phyloP scores from a whole-genome alignment of 2,113 vertebrate genomes.

The Colistium nudipinnis region DNA sequence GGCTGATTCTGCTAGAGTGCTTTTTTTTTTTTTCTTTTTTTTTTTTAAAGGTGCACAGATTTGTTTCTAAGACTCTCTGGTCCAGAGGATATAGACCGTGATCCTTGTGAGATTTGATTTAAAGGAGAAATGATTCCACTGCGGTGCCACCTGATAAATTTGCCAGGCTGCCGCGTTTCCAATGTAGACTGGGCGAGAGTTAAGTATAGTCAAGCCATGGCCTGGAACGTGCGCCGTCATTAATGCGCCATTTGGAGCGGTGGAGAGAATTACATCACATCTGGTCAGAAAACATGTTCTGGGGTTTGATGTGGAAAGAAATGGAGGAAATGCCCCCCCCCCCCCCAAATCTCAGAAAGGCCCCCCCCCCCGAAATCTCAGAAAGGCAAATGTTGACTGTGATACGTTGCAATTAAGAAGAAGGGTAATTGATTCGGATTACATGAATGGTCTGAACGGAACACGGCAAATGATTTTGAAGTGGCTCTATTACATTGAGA shows the following conservation, averaged over 20 bases:
- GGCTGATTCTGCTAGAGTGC: neutral
- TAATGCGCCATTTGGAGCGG: conserved; percentile 26
- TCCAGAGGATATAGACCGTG: conserved; percentile 14
- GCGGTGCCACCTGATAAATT: conserved; percentile 32
- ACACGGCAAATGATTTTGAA: neutral
- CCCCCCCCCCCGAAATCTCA: neutral
- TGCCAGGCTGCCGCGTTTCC: conserved; percentile 27
- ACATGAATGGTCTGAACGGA: no score
- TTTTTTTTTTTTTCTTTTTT: neutral
- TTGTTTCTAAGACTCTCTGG: conserved; percentile 21
- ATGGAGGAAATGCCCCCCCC: no score
- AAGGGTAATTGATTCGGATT: no score
- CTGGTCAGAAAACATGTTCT: neutral
- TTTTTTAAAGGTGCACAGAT: conserved; percentile 18
- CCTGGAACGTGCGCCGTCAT: conserved; percentile 8
- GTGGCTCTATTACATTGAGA: neutral
- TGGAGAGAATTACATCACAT: conserved; percentile 4
- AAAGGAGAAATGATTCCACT: conserved; percentile 14
- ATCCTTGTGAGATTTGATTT: conserved; percentile 38
- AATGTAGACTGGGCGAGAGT: conserved; percentile 38
- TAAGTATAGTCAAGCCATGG: conserved; percentile 13
- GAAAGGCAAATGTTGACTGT: neutral
- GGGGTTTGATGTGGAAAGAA: no score
- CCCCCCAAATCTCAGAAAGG: neutral
- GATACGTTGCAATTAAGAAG: no score